Evolutionary conservation across 2,888 invertebrate species (phyloP), one percentile per base, ranked within the genome.

Genomic region (Hedya salicella): DNA sequence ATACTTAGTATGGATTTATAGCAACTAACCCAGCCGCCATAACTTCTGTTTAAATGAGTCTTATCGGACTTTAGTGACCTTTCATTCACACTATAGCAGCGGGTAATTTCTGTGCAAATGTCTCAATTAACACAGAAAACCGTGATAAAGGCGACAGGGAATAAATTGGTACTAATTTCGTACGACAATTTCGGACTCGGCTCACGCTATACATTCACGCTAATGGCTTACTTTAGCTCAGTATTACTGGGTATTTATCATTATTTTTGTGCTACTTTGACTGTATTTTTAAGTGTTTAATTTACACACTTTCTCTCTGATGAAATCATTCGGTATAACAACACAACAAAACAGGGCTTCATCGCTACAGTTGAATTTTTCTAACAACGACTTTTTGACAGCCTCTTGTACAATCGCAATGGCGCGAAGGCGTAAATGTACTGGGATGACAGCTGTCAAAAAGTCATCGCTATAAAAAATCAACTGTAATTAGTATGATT

Each of bases 121-220:
- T 66, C 66, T 66, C 66, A 66, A 66, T 66, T 66, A 66, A 66
- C 66, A 66, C 60, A 66, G 66, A 66, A 66, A 66, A 66, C 40
- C 66, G 66, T 54, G 66, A 61, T 66, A 66, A 66, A 66, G 60
- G 66, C 60, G 66, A 66, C 66, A 66, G 60, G 17, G 53, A 66
- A 66, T 66, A 66, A 66, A 66, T 66, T 61, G 66, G 60, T 61
- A 66, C 66, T 61, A 66, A 66, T 66, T 66, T 61, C 48, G 66
- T 54, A 54, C 66, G 54, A 53, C 60, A 54, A 66, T 66, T 66
- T 65, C 46, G 66, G 66, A 49, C 54, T 63, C 60, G 8, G 60
- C 60, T 61, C 66, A 66, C 66, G 66, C 66, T 66, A 54, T 40
- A 48, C 40, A 54, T 66, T 66, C 54, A 32, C 25, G 40, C 32